Evolutionary conservation across 1,140 invertebrate genomes (phyloP).

Genomic region (Scaptodrosophila lebanonensis): DNA sequence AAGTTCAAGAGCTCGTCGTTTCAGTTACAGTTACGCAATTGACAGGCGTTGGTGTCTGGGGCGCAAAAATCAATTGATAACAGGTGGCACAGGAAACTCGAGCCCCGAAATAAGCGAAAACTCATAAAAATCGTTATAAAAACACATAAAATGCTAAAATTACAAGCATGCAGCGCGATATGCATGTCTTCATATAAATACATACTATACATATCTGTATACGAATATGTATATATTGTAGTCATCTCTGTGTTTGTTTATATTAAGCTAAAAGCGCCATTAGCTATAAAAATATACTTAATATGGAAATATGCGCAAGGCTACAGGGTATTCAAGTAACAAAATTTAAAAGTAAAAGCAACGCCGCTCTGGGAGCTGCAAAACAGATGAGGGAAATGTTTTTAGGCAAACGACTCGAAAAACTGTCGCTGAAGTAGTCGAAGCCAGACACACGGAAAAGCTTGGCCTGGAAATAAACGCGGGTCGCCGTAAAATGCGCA

Average conservation of each 20-base stretch:
- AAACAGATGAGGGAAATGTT: slow-evolving; percentile 1
- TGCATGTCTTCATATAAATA: neutral
- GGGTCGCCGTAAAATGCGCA: too few relatives aligned
- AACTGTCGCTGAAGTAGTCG: slow-evolving; percentile 64
- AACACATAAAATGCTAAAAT: slow-evolving; percentile 45
- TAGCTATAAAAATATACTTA: slow-evolving; percentile 75
- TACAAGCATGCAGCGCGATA: too few relatives aligned
- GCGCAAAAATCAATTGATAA: slow-evolving; percentile 71
- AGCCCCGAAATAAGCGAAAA: slow-evolving; percentile 21
- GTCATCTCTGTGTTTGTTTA: slow-evolving; percentile 45
- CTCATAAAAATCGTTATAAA: slow-evolving; percentile 56
- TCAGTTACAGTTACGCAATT: slow-evolving; percentile 37
- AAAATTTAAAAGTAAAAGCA: slow-evolving; percentile 22
- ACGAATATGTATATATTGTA: slow-evolving; percentile 2
- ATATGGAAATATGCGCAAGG: slow-evolving; percentile 65
- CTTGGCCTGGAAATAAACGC: too few relatives aligned
- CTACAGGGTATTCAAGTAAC: slow-evolving; percentile 46
- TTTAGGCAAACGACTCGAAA: slow-evolving; percentile 31
- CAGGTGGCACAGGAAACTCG: slow-evolving; percentile 61
- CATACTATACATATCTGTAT: neutral
- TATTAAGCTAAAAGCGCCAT: slow-evolving; percentile 71
- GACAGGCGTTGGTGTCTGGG: slow-evolving; percentile 27
- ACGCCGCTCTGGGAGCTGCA: too few relatives aligned
- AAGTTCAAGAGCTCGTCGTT: neutral
- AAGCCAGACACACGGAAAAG: too few relatives aligned